Conservation (phyloP, 2,113 vertebrate species). For the Mobula hypostoma region DNA sequence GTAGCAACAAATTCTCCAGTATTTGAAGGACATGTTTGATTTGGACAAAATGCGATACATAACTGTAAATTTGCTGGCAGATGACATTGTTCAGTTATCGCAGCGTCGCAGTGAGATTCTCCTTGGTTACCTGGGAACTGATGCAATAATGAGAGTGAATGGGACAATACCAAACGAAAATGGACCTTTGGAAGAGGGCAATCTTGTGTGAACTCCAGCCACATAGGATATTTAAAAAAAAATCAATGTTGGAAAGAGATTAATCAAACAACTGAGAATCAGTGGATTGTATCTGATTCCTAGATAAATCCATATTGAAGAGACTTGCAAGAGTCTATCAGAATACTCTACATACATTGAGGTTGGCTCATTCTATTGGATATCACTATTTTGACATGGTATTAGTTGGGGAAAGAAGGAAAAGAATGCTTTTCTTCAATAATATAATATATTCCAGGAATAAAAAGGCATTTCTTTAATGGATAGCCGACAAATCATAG, state of each 20-base stretch:
- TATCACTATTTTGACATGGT: neutral
- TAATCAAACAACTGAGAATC: slow-evolving; percentile 7
- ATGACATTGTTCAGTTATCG: slow-evolving; percentile 85
- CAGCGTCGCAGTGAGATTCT: slow-evolving; percentile 89
- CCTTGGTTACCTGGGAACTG: slow-evolving; percentile 74
- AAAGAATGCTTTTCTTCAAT: neutral
- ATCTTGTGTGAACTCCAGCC: neutral
- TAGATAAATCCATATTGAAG: neutral
- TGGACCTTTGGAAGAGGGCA: slow-evolving; percentile 39
- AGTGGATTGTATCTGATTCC: slow-evolving; percentile 1
- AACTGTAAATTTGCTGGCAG: slow-evolving; percentile 65
- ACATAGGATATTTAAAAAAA: neutral
- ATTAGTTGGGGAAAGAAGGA: neutral
- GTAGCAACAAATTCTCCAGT: slow-evolving; percentile 93
- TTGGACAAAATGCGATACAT: slow-evolving; percentile 89
- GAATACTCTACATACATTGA: neutral
- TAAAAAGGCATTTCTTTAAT: neutral
- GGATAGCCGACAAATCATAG: neutral
- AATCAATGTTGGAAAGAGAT: slow-evolving; percentile 1
- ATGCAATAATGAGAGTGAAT: slow-evolving; percentile 62
- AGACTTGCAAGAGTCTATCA: neutral
- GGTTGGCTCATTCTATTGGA: slow-evolving; percentile 3
- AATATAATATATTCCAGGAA: neutral
- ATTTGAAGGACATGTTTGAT: slow-evolving; percentile 95
- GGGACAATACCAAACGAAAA: slow-evolving; percentile 58